Conservation (phyloP, 1,140 invertebrate species). For the Drosophila sp. region DNA sequence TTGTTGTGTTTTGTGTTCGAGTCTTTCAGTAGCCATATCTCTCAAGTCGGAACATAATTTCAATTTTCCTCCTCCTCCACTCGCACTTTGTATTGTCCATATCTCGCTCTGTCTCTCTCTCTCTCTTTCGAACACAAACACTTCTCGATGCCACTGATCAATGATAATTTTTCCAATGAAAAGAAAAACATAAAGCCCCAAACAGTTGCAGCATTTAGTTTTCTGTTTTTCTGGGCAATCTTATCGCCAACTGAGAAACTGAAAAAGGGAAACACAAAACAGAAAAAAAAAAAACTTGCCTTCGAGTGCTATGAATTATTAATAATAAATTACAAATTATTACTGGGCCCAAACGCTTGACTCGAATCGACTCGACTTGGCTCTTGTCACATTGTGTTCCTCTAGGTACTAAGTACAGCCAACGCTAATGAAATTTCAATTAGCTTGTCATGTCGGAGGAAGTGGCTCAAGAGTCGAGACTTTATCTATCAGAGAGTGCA, state of each 20-base stretch:
- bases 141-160: constrained; percentile 48
- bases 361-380: not conserved
- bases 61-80: constrained; percentile 38
- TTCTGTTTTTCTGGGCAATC: constrained; percentile 28
- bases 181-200: constrained; percentile 31
- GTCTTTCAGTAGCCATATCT: constrained; percentile 41
- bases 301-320: constrained; percentile 75
- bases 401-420: constrained; percentile 24
- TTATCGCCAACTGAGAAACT: constrained; percentile 52
- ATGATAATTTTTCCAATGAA: constrained; percentile 65
- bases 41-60: constrained; percentile 40
- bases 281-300: not conserved
- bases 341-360: constrained; percentile 9
- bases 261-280: not conserved
- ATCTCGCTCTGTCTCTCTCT: constrained; percentile 13
- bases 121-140: not conserved
- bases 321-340: constrained; percentile 82
- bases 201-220: constrained; percentile 10
- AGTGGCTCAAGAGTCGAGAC: constrained; percentile 45
- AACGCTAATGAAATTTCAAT: constrained; percentile 81
- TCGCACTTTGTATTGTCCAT: constrained; percentile 37
- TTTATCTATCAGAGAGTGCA: constrained; percentile 31
- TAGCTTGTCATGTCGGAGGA: constrained; percentile 71
- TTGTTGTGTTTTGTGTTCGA: not conserved
- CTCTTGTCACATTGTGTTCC: not conserved